These are phyloP conservation scores for Cheumatopsyche charites DNA, from an alignment of 1,140 invertebrate genomes.

Conservation along the genomic window DNA sequence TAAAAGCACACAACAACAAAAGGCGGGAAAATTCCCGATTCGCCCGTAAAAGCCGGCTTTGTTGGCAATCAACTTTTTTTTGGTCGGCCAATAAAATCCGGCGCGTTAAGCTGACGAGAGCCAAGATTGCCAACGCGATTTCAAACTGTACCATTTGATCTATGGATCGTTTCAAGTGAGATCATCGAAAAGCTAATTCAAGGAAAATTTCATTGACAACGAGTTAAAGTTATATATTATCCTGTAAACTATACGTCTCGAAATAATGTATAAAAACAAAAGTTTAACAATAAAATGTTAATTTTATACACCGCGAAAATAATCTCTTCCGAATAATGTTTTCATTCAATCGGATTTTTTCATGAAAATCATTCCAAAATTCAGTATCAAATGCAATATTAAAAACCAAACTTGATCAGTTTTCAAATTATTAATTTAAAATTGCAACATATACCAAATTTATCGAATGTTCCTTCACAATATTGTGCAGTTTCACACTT, in stretches of 20 bases:
- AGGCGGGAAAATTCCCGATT: constrained; percentile 7
- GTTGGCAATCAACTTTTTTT: constrained; percentile 7
- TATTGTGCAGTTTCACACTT: no score
- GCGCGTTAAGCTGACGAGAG: neutral
- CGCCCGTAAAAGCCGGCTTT: constrained; percentile 17
- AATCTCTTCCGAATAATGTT: no score
- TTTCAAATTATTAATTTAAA: no score
- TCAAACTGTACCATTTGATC: neutral
- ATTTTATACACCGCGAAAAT: no score
- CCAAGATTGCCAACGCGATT: neutral
- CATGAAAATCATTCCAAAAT: no score
- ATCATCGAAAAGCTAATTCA: neutral
- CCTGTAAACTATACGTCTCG: neutral
- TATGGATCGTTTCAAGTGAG: no score
- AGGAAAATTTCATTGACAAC: neutral
- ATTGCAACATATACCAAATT: no score
- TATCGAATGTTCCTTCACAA: no score
- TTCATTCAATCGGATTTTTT: no score
- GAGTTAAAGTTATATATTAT: neutral
- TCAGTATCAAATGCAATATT: no score
- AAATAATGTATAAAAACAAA: neutral
- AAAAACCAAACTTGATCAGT: no score
- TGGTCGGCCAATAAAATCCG: neutral
- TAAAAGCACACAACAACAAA: constrained; percentile 1
- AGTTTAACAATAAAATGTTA: no score